Evolutionary conservation across 2,113 vertebrate genomes (phyloP).

Genomic region (Semicossyphus pulcher): DNA sequence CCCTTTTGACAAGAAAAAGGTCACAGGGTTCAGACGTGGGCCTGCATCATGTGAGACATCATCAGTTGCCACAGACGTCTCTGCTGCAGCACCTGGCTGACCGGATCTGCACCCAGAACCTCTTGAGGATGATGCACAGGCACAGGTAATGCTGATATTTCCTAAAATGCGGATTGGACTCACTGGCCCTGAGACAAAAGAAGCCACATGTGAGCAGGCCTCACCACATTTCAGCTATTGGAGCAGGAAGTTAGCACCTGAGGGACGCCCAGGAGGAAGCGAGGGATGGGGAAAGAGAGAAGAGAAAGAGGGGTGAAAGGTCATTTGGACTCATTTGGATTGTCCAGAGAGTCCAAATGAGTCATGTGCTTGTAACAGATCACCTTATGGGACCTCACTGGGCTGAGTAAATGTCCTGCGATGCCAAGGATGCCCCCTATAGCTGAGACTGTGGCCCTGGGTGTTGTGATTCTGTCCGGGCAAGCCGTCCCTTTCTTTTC

Average conservation of each 20-base stretch:
- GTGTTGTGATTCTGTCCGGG: constrained; percentile 35
- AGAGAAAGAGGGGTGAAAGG: background rate
- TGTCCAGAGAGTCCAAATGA: constrained; percentile 62
- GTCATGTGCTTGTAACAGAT: constrained; percentile 77
- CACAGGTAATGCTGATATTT: constrained; percentile 51
- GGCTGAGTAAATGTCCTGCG: constrained; percentile 40
- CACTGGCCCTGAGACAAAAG: constrained; percentile 60
- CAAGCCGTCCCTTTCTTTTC: constrained; percentile 15
- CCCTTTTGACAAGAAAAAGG: constrained; percentile 25
- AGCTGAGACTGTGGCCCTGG: constrained; percentile 42
- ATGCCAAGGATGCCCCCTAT: constrained; percentile 34
- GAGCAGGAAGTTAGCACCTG: constrained; percentile 60
- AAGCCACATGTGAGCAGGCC: constrained; percentile 41
- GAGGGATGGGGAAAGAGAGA: background rate
- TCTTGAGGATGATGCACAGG: constrained; percentile 48
- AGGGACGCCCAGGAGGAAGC: constrained; percentile 32
- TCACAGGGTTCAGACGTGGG: constrained; percentile 47
- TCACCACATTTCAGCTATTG: constrained; percentile 53
- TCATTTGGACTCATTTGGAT: constrained; percentile 54
- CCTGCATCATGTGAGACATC: constrained; percentile 43
- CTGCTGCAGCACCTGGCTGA: constrained; percentile 38
- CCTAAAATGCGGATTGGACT: constrained; percentile 33
- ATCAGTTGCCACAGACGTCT: constrained; percentile 61
- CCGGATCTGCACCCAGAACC: constrained; percentile 32
- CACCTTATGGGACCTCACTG: constrained; percentile 41